These are phyloP conservation scores for Limnephilus marmoratus DNA, from an alignment of 2,888 invertebrate genomes.

Conservation along the genomic window DNA sequence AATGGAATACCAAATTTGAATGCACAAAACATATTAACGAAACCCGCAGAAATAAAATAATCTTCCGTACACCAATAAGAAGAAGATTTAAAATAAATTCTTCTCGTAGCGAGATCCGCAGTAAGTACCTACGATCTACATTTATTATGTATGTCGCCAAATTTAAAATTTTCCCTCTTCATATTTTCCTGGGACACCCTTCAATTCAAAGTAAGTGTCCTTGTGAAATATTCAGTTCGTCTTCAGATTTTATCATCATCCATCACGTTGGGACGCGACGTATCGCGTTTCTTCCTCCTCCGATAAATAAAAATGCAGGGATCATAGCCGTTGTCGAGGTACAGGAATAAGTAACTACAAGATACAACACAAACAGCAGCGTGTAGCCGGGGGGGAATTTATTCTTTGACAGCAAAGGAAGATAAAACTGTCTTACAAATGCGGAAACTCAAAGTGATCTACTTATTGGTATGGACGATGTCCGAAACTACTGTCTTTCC, in stretches of 20 bases:
- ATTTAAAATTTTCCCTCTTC: background rate
- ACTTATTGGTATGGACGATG: too few species aligned
- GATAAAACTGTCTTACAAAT: too few species aligned
- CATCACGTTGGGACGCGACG: slow-evolving; percentile 6
- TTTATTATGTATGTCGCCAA: background rate
- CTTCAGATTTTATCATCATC: slow-evolving; percentile 37
- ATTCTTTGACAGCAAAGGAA: background rate
- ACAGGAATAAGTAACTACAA: background rate
- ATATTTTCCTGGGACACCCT: background rate
- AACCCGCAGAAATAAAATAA: background rate
- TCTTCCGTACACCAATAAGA: background rate
- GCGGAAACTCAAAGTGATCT: too few species aligned
- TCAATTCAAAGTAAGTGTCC: slow-evolving; percentile 8
- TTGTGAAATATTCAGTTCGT: slow-evolving; percentile 29
- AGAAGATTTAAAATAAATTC: background rate
- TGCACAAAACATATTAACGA: background rate
- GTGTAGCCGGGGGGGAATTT: background rate
- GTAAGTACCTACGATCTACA: background rate
- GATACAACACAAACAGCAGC: background rate
- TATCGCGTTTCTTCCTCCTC: slow-evolving; percentile 20
- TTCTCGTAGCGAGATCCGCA: background rate
- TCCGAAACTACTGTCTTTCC: background rate
- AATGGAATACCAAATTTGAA: background rate
- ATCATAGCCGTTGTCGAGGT: background rate
- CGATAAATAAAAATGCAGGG: background rate